phyloP scores from a whole-genome alignment of 1,140 invertebrate species.

The Trissolcus basalis region DNA sequence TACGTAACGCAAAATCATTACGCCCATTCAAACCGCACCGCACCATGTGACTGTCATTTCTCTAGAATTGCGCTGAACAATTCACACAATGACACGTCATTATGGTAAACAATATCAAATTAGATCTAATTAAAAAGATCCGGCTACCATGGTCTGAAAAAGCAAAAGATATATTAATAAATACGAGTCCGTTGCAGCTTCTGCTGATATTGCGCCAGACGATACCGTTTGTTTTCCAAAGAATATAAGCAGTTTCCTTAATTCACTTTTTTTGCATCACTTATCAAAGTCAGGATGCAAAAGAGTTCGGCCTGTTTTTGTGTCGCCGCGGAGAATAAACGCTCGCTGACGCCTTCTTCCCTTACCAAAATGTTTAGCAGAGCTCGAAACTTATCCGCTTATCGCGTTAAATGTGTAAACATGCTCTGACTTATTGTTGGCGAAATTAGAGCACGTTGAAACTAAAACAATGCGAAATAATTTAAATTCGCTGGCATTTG shows the following conservation, averaged over 20 bases:
- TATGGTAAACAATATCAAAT: too few relatives aligned
- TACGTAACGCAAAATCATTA: too few relatives aligned
- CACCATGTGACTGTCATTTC: too few relatives aligned
- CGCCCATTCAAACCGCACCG: too few relatives aligned
- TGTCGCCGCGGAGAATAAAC: constrained; percentile 11
- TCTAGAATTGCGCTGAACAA: too few relatives aligned
- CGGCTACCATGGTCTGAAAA: too few relatives aligned
- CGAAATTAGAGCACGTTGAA: constrained; percentile 21
- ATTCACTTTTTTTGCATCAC: neutral
- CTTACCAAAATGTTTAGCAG: constrained; percentile 12
- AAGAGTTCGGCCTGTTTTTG: constrained; percentile 2
- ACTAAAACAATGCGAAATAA: constrained; percentile 12
- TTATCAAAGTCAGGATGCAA: constrained; percentile 20
- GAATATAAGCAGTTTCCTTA: neutral
- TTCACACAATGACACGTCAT: too few relatives aligned
- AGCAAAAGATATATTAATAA: too few relatives aligned
- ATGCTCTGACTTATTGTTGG: constrained; percentile 18
- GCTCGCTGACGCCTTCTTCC: constrained; percentile 7
- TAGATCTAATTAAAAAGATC: too few relatives aligned
- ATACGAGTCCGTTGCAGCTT: too few relatives aligned
- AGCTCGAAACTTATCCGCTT: constrained; percentile 30
- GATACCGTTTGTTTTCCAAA: neutral
- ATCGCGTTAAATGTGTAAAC: constrained; percentile 37
- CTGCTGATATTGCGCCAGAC: too few relatives aligned
- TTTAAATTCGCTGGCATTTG: constrained; percentile 5